Conservation (phyloP, 2,888 invertebrate species). For the Tachina lurida region DNA sequence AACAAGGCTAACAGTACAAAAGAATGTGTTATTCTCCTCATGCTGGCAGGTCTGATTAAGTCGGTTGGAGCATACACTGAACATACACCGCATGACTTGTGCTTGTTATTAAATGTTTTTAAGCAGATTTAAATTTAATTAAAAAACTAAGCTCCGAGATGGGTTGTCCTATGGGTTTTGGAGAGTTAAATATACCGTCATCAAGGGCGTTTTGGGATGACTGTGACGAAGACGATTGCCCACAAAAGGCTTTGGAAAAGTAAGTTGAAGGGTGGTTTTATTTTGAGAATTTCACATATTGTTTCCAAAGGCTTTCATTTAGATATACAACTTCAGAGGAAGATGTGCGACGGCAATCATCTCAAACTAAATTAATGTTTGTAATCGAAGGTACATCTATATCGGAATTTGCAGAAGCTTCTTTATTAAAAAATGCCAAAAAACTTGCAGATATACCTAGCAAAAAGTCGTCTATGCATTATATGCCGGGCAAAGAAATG, state of each 20-base stretch:
- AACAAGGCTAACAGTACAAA: too few species aligned
- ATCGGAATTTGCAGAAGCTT: constrained; percentile 76
- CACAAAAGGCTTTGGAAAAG: constrained; percentile 74
- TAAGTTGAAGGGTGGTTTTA: constrained; percentile 61
- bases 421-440: constrained; percentile 73
- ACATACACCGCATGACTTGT: constrained; percentile 63
- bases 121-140: not conserved
- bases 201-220: constrained; percentile 83
- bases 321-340: constrained; percentile 69
- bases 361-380: constrained; percentile 75
- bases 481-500: constrained; percentile 57
- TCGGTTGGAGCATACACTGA: not conserved
- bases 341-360: constrained; percentile 25
- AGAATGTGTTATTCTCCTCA: not conserved
- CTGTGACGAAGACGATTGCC: constrained; percentile 80
- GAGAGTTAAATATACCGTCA: constrained; percentile 81
- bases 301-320: constrained; percentile 73
- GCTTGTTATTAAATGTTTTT: constrained; percentile 57
- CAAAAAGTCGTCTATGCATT: constrained; percentile 75
- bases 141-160: constrained; percentile 68
- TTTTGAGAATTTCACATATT: not conserved
- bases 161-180: constrained; percentile 80
- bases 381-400: constrained; percentile 79
- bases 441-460: constrained; percentile 76
- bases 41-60: not conserved